phyloP scores from a whole-genome alignment of 2,797 vertebrate species.

The Nannoperca obscura region DNA sequence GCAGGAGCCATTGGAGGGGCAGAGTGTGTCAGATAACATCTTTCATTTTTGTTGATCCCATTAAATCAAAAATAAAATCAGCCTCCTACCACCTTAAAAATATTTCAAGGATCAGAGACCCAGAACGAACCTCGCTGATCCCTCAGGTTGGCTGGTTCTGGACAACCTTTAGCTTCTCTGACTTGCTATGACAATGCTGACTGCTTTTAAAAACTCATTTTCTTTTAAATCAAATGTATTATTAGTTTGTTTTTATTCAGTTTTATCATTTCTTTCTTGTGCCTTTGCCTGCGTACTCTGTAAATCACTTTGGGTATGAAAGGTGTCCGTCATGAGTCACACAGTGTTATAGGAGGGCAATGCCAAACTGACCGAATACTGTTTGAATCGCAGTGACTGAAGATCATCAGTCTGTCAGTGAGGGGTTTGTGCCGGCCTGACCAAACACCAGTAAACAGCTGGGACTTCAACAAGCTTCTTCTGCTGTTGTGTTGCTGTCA shows the following conservation, averaged over 20 bases:
- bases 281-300: too few relatives aligned
- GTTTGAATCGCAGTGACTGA: too few relatives aligned
- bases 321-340: neutral
- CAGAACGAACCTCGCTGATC: too few relatives aligned
- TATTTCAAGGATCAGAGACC: neutral
- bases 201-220: too few relatives aligned
- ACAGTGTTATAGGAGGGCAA: neutral
- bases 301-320: too few relatives aligned
- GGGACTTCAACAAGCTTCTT: neutral
- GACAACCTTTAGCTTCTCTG: too few relatives aligned
- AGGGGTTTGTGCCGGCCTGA: neutral
- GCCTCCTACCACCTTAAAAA: neutral
- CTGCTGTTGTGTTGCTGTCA: slow-evolving; percentile 25
- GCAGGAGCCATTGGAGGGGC: neutral
- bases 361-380: neutral
- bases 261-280: too few relatives aligned
- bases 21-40: neutral
- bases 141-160: too few relatives aligned
- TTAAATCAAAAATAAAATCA: neutral
- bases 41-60: too few relatives aligned
- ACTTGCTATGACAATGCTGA: too few relatives aligned
- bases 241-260: too few relatives aligned
- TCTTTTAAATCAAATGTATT: too few relatives aligned
- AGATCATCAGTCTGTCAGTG: neutral
- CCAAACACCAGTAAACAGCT: neutral